Evolutionary conservation across 35 echinoderm and acorn worm genomes (phyloP).

Genomic region (Acanthaster planci): DNA sequence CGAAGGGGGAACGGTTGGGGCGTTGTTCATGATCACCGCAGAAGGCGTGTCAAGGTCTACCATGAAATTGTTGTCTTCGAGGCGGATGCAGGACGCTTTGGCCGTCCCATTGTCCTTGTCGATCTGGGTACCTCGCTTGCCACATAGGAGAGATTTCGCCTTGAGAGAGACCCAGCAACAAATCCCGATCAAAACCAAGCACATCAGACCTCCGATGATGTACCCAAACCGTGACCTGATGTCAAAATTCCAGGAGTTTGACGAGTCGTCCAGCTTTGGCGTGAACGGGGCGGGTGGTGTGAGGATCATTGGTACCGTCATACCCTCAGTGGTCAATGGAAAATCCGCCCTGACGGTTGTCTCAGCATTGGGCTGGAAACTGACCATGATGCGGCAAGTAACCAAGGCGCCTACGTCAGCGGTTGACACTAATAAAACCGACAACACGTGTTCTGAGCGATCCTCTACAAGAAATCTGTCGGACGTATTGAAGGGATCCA

Average conservation of each 20-base stretch:
- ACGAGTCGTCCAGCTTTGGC: neutral
- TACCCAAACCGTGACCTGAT: neutral
- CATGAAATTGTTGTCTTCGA: neutral
- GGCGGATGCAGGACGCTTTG: neutral
- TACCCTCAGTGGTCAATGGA: neutral
- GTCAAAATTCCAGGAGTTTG: neutral
- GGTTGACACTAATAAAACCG: neutral
- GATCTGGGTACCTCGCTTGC: neutral
- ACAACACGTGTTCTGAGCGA: neutral
- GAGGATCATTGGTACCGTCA: too few relatives aligned
- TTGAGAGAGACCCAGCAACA: constrained; percentile 4
- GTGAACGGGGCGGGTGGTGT: neutral
- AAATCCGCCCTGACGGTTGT: neutral
- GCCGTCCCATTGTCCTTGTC: neutral
- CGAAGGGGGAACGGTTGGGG: neutral
- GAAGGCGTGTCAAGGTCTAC: neutral
- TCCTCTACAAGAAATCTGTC: constrained; percentile 11
- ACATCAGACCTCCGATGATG: constrained; percentile 16
- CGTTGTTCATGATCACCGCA: neutral
- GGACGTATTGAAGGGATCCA: neutral
- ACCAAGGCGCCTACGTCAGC: neutral
- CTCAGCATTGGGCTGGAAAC: neutral
- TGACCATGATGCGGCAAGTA: neutral
- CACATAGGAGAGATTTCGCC: neutral
- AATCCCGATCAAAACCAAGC: neutral